Base-by-base conservation (phyloP, 2,797 vertebrate species). In the Phoxinus dragarum region DNA sequence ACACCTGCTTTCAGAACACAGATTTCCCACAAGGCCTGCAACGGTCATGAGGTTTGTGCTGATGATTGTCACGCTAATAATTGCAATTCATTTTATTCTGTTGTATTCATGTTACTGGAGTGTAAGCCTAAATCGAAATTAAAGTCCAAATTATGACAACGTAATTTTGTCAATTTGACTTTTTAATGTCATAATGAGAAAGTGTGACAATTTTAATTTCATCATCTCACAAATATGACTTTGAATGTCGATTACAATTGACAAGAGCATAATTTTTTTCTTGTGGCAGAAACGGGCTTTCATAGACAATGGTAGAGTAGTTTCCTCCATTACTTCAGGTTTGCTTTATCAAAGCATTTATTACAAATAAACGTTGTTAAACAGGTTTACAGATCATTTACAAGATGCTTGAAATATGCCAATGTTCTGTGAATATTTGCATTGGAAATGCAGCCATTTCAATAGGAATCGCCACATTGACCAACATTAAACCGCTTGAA, bases 1-100 rank as follows among this genome's bases (percentile, higher is more conserved):
- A 80, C 61, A 80, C 61, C 64, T 80, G 78, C 31, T 23, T 31
- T 19, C n/a, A 42, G 42, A 77, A 77, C n/a, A n/a, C 14, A 2
- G 7, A 19, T 78, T 40, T 68, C 31, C 64, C 61, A 68, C 27
- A 7, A 1, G 6, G 6, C 61, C 27, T 7, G 61, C 61, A 27
- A 66, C 0, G 2, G 14, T 61, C 56, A 27, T 3, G 7, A 4
- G 21, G 10, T 56, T 59, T 10, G 3, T 0, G 54, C 21, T 59
- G 1, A 56, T 23, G 21, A 56, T 56, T 56, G 8, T 23, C 7
- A 59, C 10, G 23, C 21, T 8, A 21, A 56, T 4, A 9, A 23
- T 1, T 1, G 1, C 3, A 4, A 56, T 9, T n/a, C 1, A 61
- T 61, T 27, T 12, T 11, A n/a, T n/a, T 59, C 8, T n/a, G n/a